Base-by-base conservation (phyloP, 2,113 vertebrate species). In the Atrichornis clamosus region DNA sequence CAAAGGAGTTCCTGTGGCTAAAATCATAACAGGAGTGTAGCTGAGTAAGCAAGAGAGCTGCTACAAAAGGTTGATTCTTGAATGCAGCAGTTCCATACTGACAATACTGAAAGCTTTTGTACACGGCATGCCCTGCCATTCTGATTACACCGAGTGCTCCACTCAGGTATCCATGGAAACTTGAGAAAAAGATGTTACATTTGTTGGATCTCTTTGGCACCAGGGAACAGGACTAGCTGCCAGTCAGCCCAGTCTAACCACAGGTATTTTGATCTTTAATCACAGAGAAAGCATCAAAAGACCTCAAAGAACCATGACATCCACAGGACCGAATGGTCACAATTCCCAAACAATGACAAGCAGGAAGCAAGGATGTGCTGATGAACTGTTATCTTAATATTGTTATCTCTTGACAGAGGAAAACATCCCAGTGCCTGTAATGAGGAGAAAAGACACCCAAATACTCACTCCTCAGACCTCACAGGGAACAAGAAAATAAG, bases 91-190 rank as follows among this genome's bases (percentile, higher is more conserved):
- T 62, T 89, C 69, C 86, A 87, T n/a, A 73, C 78, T 16, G 78
- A 83, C 75, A 96, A 80, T 44, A 27, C 80, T 19, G 84, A 77
- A 80, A 89, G 92, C 93, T 82, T 88, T 87, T 77, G 77, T 80
- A 95, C 94, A 80, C 8, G 74, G 73, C 72, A 77, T 72, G 87
- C 78, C 90, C 89, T 90, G 93, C 89, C 11, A 3, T 85, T 95
- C 88, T 91, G 88, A 95, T 97, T 93, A 55, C 77, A 95, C 87
- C 12, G 0, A 96, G 78, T 86, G 90, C 69, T 96, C 90, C n/a
- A n/a, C 79, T 55, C 80, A 97, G 96, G 97, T 97, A 96, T 92
- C 97, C 96, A 97, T 97, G 96, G 97, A 97, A 97, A 97, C 97
- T 92, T 93, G 81, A 87, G 94, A 89, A 86, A 93, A 70, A 92